These are phyloP conservation scores for Spodoptera frugiperda DNA, from an alignment of 1,140 invertebrate species.

Conservation along the genomic window DNA sequence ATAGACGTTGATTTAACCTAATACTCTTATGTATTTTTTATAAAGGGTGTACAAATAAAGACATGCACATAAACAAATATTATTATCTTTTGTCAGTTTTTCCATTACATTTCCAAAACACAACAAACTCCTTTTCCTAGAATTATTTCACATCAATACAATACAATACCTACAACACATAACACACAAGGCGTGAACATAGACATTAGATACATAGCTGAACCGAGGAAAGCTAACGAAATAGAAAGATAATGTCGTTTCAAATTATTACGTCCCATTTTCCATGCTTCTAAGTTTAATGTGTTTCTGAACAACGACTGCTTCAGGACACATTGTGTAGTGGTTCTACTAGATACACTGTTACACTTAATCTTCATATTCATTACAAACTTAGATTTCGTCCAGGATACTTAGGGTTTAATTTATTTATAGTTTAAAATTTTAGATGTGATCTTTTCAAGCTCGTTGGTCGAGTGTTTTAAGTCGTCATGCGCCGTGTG, in stretches of 20 bases:
- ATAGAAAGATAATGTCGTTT: slow-evolving; percentile 26
- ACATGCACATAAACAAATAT: too few species aligned
- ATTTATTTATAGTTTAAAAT: too few species aligned
- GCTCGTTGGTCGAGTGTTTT: too few species aligned
- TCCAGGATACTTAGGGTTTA: neutral
- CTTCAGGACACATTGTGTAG: neutral
- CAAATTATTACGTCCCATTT: slow-evolving; percentile 21
- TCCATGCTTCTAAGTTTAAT: slow-evolving; percentile 8
- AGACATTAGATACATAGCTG: neutral
- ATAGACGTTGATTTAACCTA: too few species aligned
- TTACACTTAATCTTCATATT: neutral
- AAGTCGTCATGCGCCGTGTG: too few species aligned
- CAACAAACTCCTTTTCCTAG: too few species aligned
- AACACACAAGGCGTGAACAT: neutral
- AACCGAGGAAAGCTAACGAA: neutral
- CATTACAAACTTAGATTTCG: slow-evolving; percentile 12
- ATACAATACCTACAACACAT: neutral
- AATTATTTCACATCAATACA: too few species aligned
- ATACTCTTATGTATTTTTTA: too few species aligned
- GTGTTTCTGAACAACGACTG: neutral
- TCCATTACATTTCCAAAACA: too few species aligned
- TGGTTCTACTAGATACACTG: neutral
- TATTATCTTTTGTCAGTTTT: too few species aligned
- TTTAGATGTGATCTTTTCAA: too few species aligned
- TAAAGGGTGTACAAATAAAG: too few species aligned